Base-by-base conservation (phyloP, 2,797 vertebrate species). In the Chelidonichthys spinosus region DNA sequence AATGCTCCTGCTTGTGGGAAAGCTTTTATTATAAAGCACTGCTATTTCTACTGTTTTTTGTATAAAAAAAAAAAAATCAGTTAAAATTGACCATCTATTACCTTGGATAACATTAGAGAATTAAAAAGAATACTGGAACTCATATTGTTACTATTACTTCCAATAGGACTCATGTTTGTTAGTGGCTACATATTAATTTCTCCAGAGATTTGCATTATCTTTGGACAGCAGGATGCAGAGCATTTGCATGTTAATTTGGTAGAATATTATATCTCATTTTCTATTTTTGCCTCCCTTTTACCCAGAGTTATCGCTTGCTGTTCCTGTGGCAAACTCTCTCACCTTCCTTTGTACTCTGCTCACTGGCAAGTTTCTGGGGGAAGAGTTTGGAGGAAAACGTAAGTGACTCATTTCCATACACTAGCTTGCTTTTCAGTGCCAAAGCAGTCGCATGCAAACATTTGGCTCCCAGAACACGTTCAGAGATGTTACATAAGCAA, bases 271-370 rank as follows among this genome's bases (percentile, higher is more conserved):
- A 43, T 17, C 17, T 35, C 15, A 13, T 4, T 39, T 17, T 14
- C 3, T 33, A 1, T 66, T 47, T 18, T 59, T 8, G 0, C 1
- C 18, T 3, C 70, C 92, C 2, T 94, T 92, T 14, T 90, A 4
- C 81, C 25, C 89, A 99, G 98, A 99, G 32, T 87, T 99, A 78
- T 97, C 97, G 0, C 81, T 99, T 60, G 98, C 97, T 2, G 98
- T 99, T 7, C 97, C 97, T 0, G 94, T 97, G 77, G 96, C 96
- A 67, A 99, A 99, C 90, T 97, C 98, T 17, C 94, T 99, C 86
- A 96, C 96, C 67, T 92, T 99, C 75, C 46, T 99, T 5, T 96
- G 96, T 87, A 98, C 97, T 0, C 33, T 99, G 80, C 88, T 96
- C 50, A 96, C 96, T 0, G 98, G 98, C 8, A 97, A 90, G 90